phyloP scores from a whole-genome alignment of 2,888 invertebrate species.

The Scaptomyza parva region DNA sequence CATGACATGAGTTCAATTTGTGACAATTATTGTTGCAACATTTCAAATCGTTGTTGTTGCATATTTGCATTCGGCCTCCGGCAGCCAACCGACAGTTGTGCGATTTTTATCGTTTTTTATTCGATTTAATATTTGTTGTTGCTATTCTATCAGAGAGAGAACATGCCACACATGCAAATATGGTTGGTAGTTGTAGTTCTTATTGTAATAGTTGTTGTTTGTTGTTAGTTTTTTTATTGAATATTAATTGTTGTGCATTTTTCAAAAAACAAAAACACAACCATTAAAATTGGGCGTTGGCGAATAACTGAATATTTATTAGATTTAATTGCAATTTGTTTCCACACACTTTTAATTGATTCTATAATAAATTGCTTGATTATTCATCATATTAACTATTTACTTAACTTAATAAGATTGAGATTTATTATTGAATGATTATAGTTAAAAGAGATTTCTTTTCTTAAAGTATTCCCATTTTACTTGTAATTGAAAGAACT shows the following conservation, averaged over 20 bases:
- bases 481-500: background rate
- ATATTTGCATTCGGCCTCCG: conserved; percentile 56
- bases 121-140: conserved; percentile 43
- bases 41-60: conserved; percentile 64
- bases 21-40: conserved; percentile 83
- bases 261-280: conserved; percentile 46
- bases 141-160: conserved; percentile 22
- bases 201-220: conserved; percentile 2
- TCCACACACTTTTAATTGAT: conserved; percentile 35
- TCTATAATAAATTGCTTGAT: conserved; percentile 14
- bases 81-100: conserved; percentile 60
- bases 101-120: conserved; percentile 63
- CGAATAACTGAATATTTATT: conserved; percentile 63
- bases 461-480: too few species aligned
- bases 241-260: conserved; percentile 72
- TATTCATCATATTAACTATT: background rate
- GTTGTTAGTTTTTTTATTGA: conserved; percentile 43
- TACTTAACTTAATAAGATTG: background rate
- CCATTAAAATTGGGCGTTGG: conserved; percentile 68
- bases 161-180: conserved; percentile 58
- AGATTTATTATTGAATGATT: conserved; percentile 5
- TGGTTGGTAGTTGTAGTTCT: conserved; percentile 18
- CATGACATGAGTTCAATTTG: conserved; percentile 83
- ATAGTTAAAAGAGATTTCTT: too few species aligned
- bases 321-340: conserved; percentile 45